Conservation (phyloP, 2,113 vertebrate genomes). For the Poeciliopsis turrubarensis region DNA sequence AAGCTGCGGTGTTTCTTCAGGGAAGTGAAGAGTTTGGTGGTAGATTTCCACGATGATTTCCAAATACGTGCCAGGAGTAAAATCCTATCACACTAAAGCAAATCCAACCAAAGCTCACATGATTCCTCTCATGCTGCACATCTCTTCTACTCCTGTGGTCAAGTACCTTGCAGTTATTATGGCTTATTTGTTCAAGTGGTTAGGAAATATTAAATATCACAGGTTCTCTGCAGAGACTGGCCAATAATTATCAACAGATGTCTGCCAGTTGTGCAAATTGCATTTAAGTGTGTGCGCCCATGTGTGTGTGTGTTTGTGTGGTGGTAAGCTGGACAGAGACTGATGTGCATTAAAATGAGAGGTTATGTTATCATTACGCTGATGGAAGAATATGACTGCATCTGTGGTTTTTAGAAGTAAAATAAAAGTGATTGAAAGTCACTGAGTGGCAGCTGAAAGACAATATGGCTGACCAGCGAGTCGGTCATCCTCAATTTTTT, state of each 20-base stretch:
- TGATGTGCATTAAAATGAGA: slow-evolving; percentile 53
- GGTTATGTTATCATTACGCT: slow-evolving; percentile 62
- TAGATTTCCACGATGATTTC: slow-evolving; percentile 43
- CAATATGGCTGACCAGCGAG: slow-evolving; percentile 49
- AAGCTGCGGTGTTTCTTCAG: slow-evolving; percentile 68
- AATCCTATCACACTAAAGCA: slow-evolving; percentile 78
- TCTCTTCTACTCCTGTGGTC: slow-evolving; percentile 91
- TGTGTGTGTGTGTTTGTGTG: slow-evolving; percentile 18
- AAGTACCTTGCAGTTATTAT: slow-evolving; percentile 92
- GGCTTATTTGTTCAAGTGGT: slow-evolving; percentile 96
- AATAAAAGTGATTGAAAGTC: slow-evolving; percentile 50
- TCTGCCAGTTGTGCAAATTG: slow-evolving; percentile 77
- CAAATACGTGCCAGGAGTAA: slow-evolving; percentile 49
- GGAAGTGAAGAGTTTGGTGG: slow-evolving; percentile 33
- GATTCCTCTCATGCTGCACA: slow-evolving; percentile 84
- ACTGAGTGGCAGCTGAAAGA: slow-evolving; percentile 37
- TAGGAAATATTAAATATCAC: slow-evolving; percentile 99
- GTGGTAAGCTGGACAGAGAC: slow-evolving; percentile 24
- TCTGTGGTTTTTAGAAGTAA: slow-evolving; percentile 33
- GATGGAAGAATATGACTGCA: slow-evolving; percentile 55
- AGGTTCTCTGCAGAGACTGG: slow-evolving; percentile 89
- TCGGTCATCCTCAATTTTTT: slow-evolving; percentile 56
- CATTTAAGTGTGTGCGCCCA: slow-evolving; percentile 30
- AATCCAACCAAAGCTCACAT: slow-evolving; percentile 78
- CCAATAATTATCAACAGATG: slow-evolving; percentile 97